Evolutionary conservation across 37 sponge, comb jelly and placozoan species (phyloP).

Genomic region (Beroe ovata): DNA sequence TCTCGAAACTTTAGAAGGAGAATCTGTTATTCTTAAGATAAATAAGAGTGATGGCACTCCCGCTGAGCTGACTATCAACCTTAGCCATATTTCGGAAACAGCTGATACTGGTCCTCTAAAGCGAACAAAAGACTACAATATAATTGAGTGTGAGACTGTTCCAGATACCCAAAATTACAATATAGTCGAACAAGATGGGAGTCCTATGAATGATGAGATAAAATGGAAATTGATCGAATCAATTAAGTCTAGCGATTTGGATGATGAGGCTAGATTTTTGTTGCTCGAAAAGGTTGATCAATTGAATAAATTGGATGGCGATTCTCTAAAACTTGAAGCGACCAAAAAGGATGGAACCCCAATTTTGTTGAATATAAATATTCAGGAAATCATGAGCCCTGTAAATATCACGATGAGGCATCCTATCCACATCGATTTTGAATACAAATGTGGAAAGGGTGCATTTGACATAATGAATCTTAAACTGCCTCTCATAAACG

Average conservation of each 20-base stretch:
- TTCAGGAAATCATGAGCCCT: neutral
- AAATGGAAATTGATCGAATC: neutral
- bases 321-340: neutral
- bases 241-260: neutral
- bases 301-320: neutral
- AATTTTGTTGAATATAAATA: slow-evolving; percentile 24
- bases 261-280: slow-evolving; percentile 16
- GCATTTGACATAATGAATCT: neutral
- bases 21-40: neutral
- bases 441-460: neutral
- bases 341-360: slow-evolving; percentile 57
- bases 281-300: neutral
- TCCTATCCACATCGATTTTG: neutral
- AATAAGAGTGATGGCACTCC: slow-evolving; percentile 47
- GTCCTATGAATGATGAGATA: slow-evolving; percentile 34
- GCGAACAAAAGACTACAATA: neutral
- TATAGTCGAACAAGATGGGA: no score
- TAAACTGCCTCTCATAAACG: neutral
- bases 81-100: neutral
- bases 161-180: neutral
- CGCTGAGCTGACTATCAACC: slow-evolving; percentile 31
- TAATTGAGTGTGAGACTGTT: neutral
- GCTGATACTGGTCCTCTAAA: neutral
- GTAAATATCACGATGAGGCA: neutral
- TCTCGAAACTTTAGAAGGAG: neutral